Percentiles rank a stretch among this genome's conserved stretches.
phyloP scores from a whole-genome alignment of 2,113 vertebrate species.

The Oncorhynchus masou region DNA sequence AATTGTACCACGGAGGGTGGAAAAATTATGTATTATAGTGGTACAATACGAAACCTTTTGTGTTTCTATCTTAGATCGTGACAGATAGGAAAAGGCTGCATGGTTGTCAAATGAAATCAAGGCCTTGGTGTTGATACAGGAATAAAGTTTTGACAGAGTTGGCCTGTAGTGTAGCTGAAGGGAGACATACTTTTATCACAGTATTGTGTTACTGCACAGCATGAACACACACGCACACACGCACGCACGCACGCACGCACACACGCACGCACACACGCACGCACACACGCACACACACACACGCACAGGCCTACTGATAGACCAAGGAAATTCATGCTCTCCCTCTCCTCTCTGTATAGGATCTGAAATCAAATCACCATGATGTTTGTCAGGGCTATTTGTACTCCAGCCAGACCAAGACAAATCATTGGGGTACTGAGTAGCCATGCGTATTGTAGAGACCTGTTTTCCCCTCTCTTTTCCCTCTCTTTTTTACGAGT shows the following conservation, averaged over 20 bases:
- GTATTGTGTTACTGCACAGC: background rate
- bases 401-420: slow-evolving; percentile 77
- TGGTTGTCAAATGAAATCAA: background rate
- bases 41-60: background rate
- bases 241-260: too few relatives aligned
- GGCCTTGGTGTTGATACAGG: background rate
- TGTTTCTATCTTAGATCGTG: background rate
- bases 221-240: slow-evolving; percentile 5
- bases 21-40: background rate
- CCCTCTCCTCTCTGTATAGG: slow-evolving; percentile 7
- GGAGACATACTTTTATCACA: background rate
- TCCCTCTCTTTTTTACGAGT: slow-evolving; percentile 85
- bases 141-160: background rate
- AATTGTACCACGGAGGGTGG: background rate
- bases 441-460: slow-evolving; percentile 80
- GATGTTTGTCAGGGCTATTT: slow-evolving; percentile 80
- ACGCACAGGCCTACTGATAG: background rate
- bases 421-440: slow-evolving; percentile 85
- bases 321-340: slow-evolving; percentile 8
- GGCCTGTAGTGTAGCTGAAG: background rate
- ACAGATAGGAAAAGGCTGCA: background rate
- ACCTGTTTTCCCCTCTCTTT: slow-evolving; percentile 70
- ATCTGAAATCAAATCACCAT: slow-evolving; percentile 47
- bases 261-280: background rate
- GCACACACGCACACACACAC: slow-evolving; percentile 13